Base-by-base conservation (phyloP, 2,888 invertebrate species). In the Heliconius hortense region DNA sequence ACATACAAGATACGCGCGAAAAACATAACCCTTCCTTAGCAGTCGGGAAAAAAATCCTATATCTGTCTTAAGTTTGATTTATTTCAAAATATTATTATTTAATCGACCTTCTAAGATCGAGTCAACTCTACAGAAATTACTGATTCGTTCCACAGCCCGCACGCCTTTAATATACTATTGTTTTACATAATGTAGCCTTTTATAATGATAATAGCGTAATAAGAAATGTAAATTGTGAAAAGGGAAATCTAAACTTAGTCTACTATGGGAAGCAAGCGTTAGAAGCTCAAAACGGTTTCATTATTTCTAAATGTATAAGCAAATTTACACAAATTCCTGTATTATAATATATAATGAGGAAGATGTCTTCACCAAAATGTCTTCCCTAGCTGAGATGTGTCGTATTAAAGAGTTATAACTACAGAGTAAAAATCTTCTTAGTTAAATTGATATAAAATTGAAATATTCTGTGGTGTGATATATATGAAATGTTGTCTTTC, bases 141-240 rank as follows among this genome's bases (percentile, higher is more conserved):
- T 39, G 4, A 59, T 71, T 60, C 26, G 18, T 60, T 71, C 11
- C 59, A 53, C 15, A 71, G 21, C n/a, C 4, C 35, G 8, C 3
- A 35, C 28, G 7, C 35, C 59, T 60, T 43, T n/a, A 73, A 59
- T 59, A 64, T 64, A 39, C 39, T 64, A 8, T 53, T 48, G 60
- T 43, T 68, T 73, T 73, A 73, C 73, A 67, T 68, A 67, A 73
- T 56, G 15, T 67, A 73, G 10, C 8, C 39, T 60, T 26, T 60
- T 39, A 39, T 66, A 18, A 59, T 28, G 11, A n/a, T 67, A 59
- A 68, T 60, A 13, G 39, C 26, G n/a, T 73, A 59, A 68, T 68
- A 67, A 43, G 43, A 73, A 43, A 73, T 68, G 59, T 31, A 73
- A 67, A 67, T 60, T 56, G 7, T 21, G 43, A 26, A 66, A 67